Evolutionary conservation across 2,888 invertebrate genomes (phyloP).

Genomic region (Brenthis ino): DNA sequence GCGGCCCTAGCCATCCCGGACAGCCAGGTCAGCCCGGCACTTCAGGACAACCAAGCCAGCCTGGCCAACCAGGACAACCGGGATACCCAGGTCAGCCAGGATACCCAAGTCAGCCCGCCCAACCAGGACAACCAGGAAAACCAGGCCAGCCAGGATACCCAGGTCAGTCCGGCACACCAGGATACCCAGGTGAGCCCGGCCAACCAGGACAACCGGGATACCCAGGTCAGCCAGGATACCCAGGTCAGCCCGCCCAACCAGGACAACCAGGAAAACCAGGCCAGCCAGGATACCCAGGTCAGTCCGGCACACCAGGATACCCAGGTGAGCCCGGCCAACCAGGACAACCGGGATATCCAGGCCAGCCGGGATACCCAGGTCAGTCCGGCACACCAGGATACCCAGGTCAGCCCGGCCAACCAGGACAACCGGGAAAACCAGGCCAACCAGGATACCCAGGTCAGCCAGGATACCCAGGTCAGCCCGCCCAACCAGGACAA

Average conservation of each 20-base stretch:
- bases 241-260: constrained; percentile 39
- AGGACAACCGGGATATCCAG: constrained; percentile 40
- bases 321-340: constrained; percentile 40
- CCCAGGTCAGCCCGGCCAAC: constrained; percentile 30
- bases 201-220: constrained; percentile 39
- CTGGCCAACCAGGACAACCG: constrained; percentile 42
- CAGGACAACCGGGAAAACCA: constrained; percentile 31
- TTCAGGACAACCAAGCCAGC: constrained; percentile 40
- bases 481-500: no score
- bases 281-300: constrained; percentile 30
- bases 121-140: constrained; percentile 29
- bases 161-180: constrained; percentile 40
- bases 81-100: constrained; percentile 51
- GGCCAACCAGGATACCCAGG: constrained; percentile 53
- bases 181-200: constrained; percentile 41
- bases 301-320: constrained; percentile 40
- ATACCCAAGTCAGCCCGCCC: constrained; percentile 38
- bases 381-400: constrained; percentile 34
- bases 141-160: constrained; percentile 20
- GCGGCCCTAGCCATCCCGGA: constrained; percentile 7
- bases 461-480: constrained; percentile 60
- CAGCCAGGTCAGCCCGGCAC: constrained; percentile 41
- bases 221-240: constrained; percentile 50
- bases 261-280: constrained; percentile 14
- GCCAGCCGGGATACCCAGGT: constrained; percentile 36